Evolutionary conservation across 35 echinoderm and acorn worm species (phyloP).

Genomic region (Heliocidaris erythrogramma): DNA sequence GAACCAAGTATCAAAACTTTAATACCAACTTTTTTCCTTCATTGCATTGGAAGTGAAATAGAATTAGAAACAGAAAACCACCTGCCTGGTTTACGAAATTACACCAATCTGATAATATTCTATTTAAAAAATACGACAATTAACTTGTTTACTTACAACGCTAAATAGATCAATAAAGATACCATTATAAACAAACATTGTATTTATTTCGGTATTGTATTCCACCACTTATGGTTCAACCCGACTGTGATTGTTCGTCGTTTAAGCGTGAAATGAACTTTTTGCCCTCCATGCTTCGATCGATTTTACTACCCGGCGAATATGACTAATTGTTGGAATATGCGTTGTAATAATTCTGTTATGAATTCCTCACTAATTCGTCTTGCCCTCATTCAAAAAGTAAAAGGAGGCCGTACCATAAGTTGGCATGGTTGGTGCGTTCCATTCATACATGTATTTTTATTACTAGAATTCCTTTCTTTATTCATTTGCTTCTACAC

Average conservation of each 20-base stretch:
- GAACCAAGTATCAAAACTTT: no score
- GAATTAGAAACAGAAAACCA: background rate
- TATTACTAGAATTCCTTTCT: background rate
- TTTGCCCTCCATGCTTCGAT: background rate
- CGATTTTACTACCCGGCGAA: background rate
- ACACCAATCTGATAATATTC: background rate
- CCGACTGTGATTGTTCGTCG: background rate
- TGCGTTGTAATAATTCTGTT: background rate
- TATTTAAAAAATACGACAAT: background rate
- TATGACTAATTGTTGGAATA: background rate
- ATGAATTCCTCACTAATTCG: background rate
- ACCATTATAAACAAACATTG: background rate
- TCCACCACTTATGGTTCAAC: background rate
- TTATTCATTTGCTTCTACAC: background rate
- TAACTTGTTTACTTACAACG: constrained; percentile 1
- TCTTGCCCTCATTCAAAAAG: background rate
- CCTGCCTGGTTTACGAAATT: background rate
- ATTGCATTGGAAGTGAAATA: no score
- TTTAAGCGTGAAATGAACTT: constrained; percentile 12
- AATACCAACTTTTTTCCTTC: no score
- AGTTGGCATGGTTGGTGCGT: background rate
- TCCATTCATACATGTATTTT: background rate
- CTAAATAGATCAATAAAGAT: constrained; percentile 19
- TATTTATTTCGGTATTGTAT: background rate
- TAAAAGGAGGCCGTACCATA: no score